phyloP scores from a whole-genome alignment of 1,140 invertebrate species.

The Cylas formicarius region DNA sequence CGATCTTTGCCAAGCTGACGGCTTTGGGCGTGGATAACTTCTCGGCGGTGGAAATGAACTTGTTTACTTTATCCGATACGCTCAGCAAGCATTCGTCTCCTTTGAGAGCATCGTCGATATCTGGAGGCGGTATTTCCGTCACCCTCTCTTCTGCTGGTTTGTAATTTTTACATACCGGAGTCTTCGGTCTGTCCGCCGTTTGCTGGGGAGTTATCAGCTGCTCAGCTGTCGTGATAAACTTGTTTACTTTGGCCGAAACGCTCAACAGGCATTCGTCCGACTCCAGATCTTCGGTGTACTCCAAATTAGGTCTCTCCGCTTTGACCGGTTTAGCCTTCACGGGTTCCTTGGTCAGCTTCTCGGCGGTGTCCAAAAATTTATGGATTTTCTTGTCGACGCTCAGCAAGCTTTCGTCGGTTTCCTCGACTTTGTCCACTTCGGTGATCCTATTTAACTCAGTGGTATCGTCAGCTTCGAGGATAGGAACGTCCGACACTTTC shows the following conservation, averaged over 20 bases:
- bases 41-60: slow-evolving; percentile 56
- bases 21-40: slow-evolving; percentile 36
- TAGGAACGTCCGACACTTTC: slow-evolving; percentile 42
- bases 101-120: slow-evolving; percentile 44
- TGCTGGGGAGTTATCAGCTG: slow-evolving; percentile 42
- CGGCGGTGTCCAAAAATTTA: slow-evolving; percentile 54
- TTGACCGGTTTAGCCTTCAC: slow-evolving; percentile 34
- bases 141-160: slow-evolving; percentile 37
- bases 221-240: slow-evolving; percentile 56
- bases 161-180: slow-evolving; percentile 28
- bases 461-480: slow-evolving; percentile 35
- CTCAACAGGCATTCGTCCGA: slow-evolving; percentile 57
- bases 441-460: slow-evolving; percentile 45
- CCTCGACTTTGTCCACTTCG: slow-evolving; percentile 44
- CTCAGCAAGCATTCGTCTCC: slow-evolving; percentile 56
- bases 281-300: slow-evolving; percentile 45
- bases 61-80: slow-evolving; percentile 57
- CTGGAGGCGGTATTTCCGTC: slow-evolving; percentile 35
- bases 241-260: slow-evolving; percentile 58
- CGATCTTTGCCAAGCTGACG: slow-evolving; percentile 24
- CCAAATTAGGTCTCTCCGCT: slow-evolving; percentile 40
- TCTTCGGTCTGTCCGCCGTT: slow-evolving; percentile 36
- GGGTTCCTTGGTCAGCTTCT: slow-evolving; percentile 43
- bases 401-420: slow-evolving; percentile 52
- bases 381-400: slow-evolving; percentile 59